Evolutionary conservation across 2,113 vertebrate genomes (phyloP).

Genomic region (Rhodinocichla rosea): DNA sequence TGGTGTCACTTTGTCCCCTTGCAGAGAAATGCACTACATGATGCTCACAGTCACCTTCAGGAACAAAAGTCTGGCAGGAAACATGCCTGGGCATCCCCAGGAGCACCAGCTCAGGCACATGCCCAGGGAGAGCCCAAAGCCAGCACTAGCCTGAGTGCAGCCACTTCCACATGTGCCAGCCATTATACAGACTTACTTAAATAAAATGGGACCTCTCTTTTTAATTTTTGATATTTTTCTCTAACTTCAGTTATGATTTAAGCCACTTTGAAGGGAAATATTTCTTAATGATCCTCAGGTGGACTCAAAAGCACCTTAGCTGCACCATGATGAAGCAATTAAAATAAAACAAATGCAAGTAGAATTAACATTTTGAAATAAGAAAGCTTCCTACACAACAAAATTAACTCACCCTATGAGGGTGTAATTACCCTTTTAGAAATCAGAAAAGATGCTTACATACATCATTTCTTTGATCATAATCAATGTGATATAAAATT

Average conservation of each 20-base stretch:
- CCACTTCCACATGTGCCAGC: neutral
- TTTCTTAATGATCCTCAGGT: neutral
- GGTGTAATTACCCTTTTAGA: neutral
- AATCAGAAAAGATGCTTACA: neutral
- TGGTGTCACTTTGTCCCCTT: neutral
- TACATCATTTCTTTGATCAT: neutral
- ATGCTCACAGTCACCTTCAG: neutral
- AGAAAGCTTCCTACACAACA: neutral
- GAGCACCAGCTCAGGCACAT: neutral
- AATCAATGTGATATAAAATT: neutral
- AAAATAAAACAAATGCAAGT: neutral
- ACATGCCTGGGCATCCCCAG: neutral
- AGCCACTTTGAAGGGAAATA: neutral
- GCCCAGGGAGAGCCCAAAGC: neutral
- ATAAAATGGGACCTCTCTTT: neutral
- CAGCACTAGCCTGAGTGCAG: neutral
- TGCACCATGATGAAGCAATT: neutral
- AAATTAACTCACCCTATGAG: neutral
- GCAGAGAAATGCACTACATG: neutral
- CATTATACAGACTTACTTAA: fast-evolving
- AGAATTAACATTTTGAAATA: neutral
- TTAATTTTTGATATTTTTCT: neutral
- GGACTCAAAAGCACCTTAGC: neutral
- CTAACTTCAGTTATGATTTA: neutral
- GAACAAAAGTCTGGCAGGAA: neutral